Evolutionary conservation across 2,113 vertebrate species (phyloP), one percentile per base, ranked within the genome.

Genomic region (Bolborhynchus lineola): DNA sequence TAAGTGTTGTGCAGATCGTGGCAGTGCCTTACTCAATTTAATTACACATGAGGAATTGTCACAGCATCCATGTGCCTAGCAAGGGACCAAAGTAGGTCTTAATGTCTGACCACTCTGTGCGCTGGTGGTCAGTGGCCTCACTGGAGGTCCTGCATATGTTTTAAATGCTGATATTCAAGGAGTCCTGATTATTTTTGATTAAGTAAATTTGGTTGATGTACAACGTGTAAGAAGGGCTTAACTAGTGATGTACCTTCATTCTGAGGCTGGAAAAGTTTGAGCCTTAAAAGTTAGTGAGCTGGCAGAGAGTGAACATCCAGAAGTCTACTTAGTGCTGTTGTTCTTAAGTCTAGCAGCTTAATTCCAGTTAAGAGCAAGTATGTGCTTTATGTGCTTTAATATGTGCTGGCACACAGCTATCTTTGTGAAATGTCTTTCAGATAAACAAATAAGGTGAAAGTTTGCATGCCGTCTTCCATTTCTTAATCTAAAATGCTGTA

Each of bases 1-100:
- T 62, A 35, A 65, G 9, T 0, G 0, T 65, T 29, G 25, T 71
- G 39, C 63, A 72, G 47, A 55, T 33, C 3, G 0, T 37, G 39
- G 16, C 33, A 86, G 19, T 37, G 17, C 26, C 46, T 29, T 62
- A 6, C 0, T 63, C 50, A 59, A 44, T 63, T 70, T n/a, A 33
- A 63, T 87, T 90, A 18, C 11, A 5, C 3, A 5, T 26, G 31
- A 78, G 13, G 25, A 76, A 42, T 49, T 75, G 28, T 59, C n/a
- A 50, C 21, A 37, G n/a, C n/a, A 50, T 26, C 16, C 6, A 4
- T 64, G 37, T 62, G 33, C 62, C 14, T 55, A 44, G 55, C 15
- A 53, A 26, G 47, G 41, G 14, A 52, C 59, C 5, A 19, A 33
- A 42, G 0, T 5, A 64, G 23, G 6, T 52, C 52, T 53, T 59